Evolutionary conservation across 2,888 invertebrate species (phyloP).

Genomic region (Lottia gigantea): DNA sequence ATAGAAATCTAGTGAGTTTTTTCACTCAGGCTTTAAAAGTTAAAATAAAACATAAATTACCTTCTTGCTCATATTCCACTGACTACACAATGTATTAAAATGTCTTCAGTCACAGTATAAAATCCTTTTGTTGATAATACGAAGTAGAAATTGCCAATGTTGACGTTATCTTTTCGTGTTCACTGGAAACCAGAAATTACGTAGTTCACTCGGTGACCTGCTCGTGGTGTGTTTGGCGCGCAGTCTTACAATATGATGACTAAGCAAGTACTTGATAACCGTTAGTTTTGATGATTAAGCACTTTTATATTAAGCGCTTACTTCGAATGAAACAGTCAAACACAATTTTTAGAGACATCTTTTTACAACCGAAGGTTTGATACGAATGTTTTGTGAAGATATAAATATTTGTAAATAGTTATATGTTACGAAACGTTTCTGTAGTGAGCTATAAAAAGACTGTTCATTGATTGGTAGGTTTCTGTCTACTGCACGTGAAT

Average conservation of each 20-base stretch:
- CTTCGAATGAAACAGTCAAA: no score
- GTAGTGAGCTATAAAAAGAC: no score
- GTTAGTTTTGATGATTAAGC: constrained; percentile 23
- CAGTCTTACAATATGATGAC: constrained; percentile 41
- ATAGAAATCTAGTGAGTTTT: not conserved
- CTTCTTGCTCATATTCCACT: constrained; percentile 38
- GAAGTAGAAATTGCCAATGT: constrained; percentile 5
- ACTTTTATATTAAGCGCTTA: not conserved
- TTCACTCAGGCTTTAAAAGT: no score
- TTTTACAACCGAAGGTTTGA: no score
- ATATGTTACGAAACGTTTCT: no score
- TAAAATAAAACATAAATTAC: constrained; percentile 19
- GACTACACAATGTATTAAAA: not conserved
- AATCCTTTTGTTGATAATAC: constrained; percentile 9
- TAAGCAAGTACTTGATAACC: constrained; percentile 44
- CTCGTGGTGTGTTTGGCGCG: constrained; percentile 34
- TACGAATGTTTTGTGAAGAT: no score
- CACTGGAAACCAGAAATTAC: constrained; percentile 40
- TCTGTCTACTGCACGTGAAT: no score
- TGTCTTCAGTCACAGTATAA: not conserved
- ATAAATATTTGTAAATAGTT: no score
- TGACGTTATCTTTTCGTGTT: constrained; percentile 19
- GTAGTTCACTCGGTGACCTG: constrained; percentile 38
- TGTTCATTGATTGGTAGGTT: no score
- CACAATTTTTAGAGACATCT: no score